These are phyloP conservation scores for Mergus octosetaceus DNA, from an alignment of 2,797 vertebrate genomes.

Conservation along the genomic window DNA sequence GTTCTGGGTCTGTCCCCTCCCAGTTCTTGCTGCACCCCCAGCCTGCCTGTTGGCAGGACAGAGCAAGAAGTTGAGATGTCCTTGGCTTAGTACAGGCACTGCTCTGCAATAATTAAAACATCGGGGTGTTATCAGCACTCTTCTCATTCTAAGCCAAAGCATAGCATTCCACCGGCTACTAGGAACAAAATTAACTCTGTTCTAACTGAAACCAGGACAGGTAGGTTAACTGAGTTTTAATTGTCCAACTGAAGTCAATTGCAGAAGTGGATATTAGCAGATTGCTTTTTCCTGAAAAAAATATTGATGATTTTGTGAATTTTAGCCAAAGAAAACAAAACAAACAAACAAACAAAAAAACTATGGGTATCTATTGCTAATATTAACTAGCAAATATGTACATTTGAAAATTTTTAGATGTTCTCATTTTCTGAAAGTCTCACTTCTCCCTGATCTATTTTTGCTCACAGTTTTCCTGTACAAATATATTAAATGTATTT, in stretches of 20 bases:
- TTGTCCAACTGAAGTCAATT: neutral
- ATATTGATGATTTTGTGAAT: neutral
- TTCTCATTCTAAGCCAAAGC: no score
- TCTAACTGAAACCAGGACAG: no score
- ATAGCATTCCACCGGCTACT: no score
- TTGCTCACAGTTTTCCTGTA: neutral
- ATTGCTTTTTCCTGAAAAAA: neutral
- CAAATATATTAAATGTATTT: neutral
- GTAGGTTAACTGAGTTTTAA: neutral
- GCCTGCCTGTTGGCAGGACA: no score
- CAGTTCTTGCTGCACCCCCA: no score
- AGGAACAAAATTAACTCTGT: no score
- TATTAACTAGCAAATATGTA: neutral
- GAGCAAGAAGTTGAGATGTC: no score
- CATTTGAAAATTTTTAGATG: neutral
- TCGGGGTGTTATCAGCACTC: no score
- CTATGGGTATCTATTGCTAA: neutral
- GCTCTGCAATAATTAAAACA: no score
- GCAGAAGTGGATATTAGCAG: neutral
- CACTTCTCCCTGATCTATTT: neutral
- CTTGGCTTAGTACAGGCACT: no score
- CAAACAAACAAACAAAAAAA: no score
- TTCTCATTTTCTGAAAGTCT: neutral
- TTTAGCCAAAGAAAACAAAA: neutral
- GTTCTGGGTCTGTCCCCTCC: no score